A percentile compares a stretch with the other conserved stretches of the same genome.
phyloP scores from a whole-genome alignment of 2,113 vertebrate species.

The Syrmaticus mikado region DNA sequence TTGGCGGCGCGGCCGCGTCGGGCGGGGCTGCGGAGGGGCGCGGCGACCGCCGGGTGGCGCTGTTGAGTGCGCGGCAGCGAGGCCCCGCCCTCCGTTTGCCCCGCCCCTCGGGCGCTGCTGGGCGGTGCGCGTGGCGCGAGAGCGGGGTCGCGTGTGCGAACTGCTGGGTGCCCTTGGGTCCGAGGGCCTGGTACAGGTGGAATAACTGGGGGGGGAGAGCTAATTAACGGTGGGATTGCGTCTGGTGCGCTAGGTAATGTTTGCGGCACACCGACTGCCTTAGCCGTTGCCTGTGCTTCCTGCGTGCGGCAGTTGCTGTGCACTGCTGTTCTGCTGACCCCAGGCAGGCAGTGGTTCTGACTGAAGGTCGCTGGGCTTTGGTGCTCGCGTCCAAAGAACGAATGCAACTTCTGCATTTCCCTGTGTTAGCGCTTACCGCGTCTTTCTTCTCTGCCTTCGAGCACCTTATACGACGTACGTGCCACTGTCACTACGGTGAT shows the following conservation, averaged over 20 bases:
- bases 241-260: accelerated
- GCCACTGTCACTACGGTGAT: background rate
- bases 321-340: no score
- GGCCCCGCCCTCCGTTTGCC: background rate
- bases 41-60: conserved; percentile 72
- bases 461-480: accelerated
- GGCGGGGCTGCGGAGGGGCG: background rate
- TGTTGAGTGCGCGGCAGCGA: background rate
- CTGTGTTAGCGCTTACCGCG: background rate
- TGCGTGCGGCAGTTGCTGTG: background rate
- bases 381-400: background rate
- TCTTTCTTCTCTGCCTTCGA: background rate
- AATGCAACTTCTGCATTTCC: background rate
- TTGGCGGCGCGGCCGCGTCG: conserved; percentile 36
- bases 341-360: background rate
- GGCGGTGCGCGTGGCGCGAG: no score
- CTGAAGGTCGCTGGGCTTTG: background rate
- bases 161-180: accelerated
- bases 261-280: accelerated
- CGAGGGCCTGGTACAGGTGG: no score
- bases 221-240: background rate
- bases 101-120: no score
- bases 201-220: background rate
- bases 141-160: background rate
- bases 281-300: background rate